Evolutionary conservation across 2,888 invertebrate species (phyloP).

Genomic region (Hemaris fuciformis): DNA sequence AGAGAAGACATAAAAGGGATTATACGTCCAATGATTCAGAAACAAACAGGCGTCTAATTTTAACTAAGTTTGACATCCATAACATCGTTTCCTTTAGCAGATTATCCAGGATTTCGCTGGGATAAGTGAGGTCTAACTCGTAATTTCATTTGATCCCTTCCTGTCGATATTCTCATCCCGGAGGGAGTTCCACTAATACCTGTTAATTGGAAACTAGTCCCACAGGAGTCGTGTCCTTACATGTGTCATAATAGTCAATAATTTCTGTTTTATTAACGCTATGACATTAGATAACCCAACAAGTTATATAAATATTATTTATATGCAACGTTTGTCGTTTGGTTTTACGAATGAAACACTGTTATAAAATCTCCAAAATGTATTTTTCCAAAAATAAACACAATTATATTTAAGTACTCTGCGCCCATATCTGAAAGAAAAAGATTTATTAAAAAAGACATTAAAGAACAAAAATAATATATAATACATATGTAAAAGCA

Average conservation of each 20-base stretch:
- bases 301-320: not conserved
- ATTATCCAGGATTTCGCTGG: slow-evolving; percentile 43
- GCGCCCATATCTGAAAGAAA: not conserved
- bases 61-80: slow-evolving; percentile 14
- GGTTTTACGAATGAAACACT: not conserved
- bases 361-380: not conserved
- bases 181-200: slow-evolving; percentile 46
- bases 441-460: not conserved
- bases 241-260: slow-evolving; percentile 24
- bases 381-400: not conserved
- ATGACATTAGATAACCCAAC: not conserved
- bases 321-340: not conserved
- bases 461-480: no score
- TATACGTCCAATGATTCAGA: not conserved
- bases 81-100: slow-evolving; percentile 35
- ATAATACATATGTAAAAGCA: not conserved
- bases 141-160: slow-evolving; percentile 54
- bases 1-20: not conserved
- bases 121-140: slow-evolving; percentile 44
- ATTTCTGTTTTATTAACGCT: not conserved
- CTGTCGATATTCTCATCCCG: slow-evolving; percentile 48
- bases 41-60: slow-evolving; percentile 5
- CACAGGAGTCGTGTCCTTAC: slow-evolving; percentile 32
- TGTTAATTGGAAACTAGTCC: slow-evolving; percentile 57
- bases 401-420: not conserved